A percentile compares a stretch with the other conserved stretches of the same genome.
Conservation (phyloP, 2,888 invertebrate genomes). For the Drosophila tanythrix region DNA sequence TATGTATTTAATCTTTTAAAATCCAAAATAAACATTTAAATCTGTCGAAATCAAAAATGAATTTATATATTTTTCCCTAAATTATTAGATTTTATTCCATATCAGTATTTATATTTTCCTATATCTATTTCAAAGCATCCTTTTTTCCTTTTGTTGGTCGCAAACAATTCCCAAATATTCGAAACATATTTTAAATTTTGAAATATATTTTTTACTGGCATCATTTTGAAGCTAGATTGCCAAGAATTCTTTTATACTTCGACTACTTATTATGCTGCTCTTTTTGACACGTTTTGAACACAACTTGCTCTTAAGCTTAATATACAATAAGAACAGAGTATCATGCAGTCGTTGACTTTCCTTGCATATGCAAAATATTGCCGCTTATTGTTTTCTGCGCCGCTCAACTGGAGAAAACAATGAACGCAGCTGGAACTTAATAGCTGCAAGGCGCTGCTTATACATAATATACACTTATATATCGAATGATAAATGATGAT, state of each 20-base stretch:
- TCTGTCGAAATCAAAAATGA: neutral
- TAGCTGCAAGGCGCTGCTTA: slow-evolving; percentile 18
- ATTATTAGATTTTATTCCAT: fast-evolving
- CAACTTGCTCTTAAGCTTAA: neutral
- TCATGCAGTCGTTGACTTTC: neutral
- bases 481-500: slow-evolving; percentile 65
- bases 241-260: neutral
- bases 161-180: too few species aligned
- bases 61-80: neutral
- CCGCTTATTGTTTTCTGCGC: slow-evolving; percentile 31
- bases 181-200: too few species aligned
- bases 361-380: slow-evolving; percentile 40
- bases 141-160: too few species aligned
- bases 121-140: too few species aligned
- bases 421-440: slow-evolving; percentile 55
- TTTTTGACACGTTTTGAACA: neutral
- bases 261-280: neutral
- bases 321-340: neutral
- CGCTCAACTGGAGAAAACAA: slow-evolving; percentile 52
- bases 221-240: neutral
- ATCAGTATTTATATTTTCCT: neutral
- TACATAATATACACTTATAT: neutral
- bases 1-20: neutral
- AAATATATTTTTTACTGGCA: neutral
- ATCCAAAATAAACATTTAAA: too few species aligned